Conservation (phyloP, 2,888 invertebrate genomes). For the Chymomyza fuscimana region DNA sequence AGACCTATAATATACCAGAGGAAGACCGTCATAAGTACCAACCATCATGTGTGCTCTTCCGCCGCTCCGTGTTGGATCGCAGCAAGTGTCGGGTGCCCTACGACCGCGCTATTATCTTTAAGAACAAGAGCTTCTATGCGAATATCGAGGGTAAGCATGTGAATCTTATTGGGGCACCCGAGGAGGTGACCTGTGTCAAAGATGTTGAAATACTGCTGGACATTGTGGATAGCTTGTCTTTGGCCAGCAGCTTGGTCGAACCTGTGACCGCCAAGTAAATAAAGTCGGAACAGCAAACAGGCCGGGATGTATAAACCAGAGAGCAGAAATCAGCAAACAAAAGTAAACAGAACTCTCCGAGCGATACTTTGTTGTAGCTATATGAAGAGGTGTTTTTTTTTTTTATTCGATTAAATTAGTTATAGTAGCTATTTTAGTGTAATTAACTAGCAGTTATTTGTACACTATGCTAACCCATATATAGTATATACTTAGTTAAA, state of each 20-base stretch:
- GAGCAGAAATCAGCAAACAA: background rate
- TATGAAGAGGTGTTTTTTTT: constrained; percentile 26
- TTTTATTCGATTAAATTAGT: constrained; percentile 40
- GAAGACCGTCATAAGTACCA: constrained; percentile 78
- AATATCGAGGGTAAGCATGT: constrained; percentile 80
- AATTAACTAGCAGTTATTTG: constrained; percentile 27
- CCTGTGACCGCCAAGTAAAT: constrained; percentile 49
- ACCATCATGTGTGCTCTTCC: constrained; percentile 79
- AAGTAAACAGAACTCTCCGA: constrained; percentile 3
- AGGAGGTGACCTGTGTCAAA: constrained; percentile 67
- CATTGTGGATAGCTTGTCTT: constrained; percentile 77
- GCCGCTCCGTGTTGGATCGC: constrained; percentile 69
- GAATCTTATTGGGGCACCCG: constrained; percentile 78
- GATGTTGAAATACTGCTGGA: constrained; percentile 79
- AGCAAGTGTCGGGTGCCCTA: constrained; percentile 74
- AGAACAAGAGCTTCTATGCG: constrained; percentile 78
- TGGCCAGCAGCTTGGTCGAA: constrained; percentile 76
- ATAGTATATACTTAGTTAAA: background rate
- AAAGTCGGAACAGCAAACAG: background rate
- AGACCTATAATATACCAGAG: constrained; percentile 75
- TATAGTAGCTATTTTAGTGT: constrained; percentile 62
- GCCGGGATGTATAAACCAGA: background rate
- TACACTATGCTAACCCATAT: background rate
- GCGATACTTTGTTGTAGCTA: constrained; percentile 13
- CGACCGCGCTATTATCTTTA: constrained; percentile 79